Evolutionary conservation across 2,797 vertebrate genomes (phyloP).

Genomic region (Pangasius djambal): DNA sequence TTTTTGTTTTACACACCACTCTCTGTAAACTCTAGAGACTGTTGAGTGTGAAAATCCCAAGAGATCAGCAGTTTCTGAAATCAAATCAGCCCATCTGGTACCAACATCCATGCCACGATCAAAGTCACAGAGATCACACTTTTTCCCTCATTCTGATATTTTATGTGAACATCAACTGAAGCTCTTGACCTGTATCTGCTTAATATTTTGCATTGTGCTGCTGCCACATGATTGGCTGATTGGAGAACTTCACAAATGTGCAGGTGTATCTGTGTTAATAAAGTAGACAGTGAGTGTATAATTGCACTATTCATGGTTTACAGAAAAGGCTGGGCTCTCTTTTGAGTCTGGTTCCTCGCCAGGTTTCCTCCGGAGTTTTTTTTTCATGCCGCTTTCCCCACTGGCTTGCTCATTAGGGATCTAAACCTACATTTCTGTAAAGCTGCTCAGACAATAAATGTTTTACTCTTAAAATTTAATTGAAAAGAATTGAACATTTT

Average conservation of each 20-base stretch:
- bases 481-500: background rate
- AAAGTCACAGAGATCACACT: background rate
- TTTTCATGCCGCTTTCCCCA: background rate
- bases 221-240: background rate
- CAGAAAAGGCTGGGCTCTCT: background rate
- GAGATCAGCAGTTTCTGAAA: background rate
- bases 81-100: background rate
- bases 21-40: too few species aligned
- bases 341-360: background rate
- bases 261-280: background rate
- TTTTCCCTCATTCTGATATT: background rate
- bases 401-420: background rate
- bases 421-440: background rate
- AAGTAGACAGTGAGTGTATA: background rate
- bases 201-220: background rate
- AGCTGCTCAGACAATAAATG: background rate
- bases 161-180: too few species aligned
- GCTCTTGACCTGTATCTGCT: background rate
- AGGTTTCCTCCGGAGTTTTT: background rate
- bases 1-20: too few species aligned
- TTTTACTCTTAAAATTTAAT: background rate
- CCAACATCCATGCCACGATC: background rate
- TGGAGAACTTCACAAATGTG: background rate
- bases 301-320: background rate
- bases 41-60: background rate